A percentile compares a stretch with the other conserved stretches of the same genome.
Conservation (phyloP, 2,113 vertebrate species). For the Oncorhynchus keta region DNA sequence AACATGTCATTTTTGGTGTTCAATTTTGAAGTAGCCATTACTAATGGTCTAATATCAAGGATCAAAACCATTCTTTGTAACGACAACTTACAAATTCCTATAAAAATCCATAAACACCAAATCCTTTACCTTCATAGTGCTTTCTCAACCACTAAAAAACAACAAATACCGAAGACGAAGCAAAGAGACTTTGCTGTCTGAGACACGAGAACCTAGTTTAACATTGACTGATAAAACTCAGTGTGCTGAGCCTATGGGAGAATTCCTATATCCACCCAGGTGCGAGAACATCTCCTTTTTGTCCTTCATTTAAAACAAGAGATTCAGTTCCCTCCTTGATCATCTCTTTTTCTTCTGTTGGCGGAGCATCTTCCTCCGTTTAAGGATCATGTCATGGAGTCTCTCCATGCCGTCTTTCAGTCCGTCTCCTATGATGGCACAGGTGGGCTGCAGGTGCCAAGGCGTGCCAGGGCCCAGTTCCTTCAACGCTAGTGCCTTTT, state of each 20-base stretch:
- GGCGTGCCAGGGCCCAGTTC: slow-evolving; percentile 88
- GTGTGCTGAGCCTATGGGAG: slow-evolving; percentile 31
- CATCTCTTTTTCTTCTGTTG: slow-evolving; percentile 95
- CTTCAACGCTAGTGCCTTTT: slow-evolving; percentile 87
- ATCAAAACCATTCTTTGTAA: no score
- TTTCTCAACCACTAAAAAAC: no score
- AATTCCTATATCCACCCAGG: slow-evolving; percentile 17
- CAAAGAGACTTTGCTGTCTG: background rate
- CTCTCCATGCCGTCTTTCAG: slow-evolving; percentile 90
- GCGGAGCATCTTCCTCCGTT: slow-evolving; percentile 85
- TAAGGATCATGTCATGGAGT: slow-evolving; percentile 92
- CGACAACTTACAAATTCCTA: no score
- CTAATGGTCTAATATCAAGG: no score
- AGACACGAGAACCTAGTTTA: slow-evolving; percentile 22
- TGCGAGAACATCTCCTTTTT: slow-evolving; percentile 8
- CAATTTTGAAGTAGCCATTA: no score
- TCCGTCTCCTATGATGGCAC: slow-evolving; percentile 96
- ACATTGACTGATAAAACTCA: slow-evolving; percentile 66
- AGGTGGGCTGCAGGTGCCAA: slow-evolving; percentile 94
- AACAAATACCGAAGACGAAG: background rate
- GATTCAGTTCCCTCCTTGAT: slow-evolving; percentile 27
- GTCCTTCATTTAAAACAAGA: background rate
- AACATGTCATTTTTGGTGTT: no score
- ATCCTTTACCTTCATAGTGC: slow-evolving; percentile 11
- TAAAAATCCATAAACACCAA: background rate